Percentiles rank a stretch among this genome's conserved stretches.
These are phyloP conservation scores for Zaprionus inermis DNA, from an alignment of 1,140 invertebrate genomes.

Conservation along the genomic window DNA sequence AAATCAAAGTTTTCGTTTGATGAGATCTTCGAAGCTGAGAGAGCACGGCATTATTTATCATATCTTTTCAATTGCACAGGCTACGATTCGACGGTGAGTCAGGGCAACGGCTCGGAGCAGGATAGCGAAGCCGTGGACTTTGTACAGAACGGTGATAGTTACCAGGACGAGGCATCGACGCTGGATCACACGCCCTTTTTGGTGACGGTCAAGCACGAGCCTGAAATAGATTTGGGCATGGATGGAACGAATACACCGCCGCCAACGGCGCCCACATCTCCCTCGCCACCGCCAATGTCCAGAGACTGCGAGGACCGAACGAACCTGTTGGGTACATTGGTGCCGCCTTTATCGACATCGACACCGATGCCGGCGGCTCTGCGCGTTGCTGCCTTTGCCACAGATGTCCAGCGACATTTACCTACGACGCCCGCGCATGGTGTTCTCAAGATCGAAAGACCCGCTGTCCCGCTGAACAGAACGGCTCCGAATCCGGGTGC, in stretches of 20 bases:
- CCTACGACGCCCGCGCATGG: conserved; percentile 42
- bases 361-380: conserved; percentile 8
- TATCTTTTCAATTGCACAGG: conserved; percentile 38
- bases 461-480: conserved; percentile 39
- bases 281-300: conserved; percentile 54
- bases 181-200: conserved; percentile 61
- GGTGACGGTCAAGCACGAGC: conserved; percentile 66
- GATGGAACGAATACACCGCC: conserved; percentile 63
- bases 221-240: conserved; percentile 68
- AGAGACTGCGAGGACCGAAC: conserved; percentile 5
- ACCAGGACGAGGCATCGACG: neutral
- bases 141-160: conserved; percentile 16
- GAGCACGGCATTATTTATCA: neutral
- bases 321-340: neutral
- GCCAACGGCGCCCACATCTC: conserved; percentile 66
- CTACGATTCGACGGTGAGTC: conserved; percentile 57
- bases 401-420: conserved; percentile 45
- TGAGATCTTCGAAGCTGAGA: neutral
- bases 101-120: conserved; percentile 42
- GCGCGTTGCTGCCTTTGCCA: conserved; percentile 55
- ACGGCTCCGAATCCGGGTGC: conserved; percentile 2
- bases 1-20: neutral
- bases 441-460: conserved; percentile 62
- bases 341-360: neutral
- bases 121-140: conserved; percentile 45